A percentile compares a stretch with the other conserved stretches of the same genome.
These are phyloP conservation scores for Blomia tropicalis DNA, from an alignment of 2,888 invertebrate genomes.

Conservation along the genomic window DNA sequence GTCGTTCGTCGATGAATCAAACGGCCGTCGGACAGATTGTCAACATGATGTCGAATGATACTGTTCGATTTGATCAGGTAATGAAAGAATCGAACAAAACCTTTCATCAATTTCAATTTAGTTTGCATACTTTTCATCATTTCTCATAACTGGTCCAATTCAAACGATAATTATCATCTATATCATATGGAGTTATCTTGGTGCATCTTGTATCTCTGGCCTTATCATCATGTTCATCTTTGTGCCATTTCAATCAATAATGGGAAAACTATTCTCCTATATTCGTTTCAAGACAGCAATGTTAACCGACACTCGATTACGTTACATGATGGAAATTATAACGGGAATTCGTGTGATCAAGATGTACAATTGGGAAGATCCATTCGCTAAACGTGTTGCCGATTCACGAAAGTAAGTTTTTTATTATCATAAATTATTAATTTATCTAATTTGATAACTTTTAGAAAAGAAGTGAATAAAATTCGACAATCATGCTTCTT, in stretches of 20 bases:
- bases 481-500: conserved; percentile 46
- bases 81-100: no score
- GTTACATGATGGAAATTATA: conserved; percentile 85
- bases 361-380: conserved; percentile 88
- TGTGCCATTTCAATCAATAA: conserved; percentile 59
- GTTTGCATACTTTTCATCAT: conserved; percentile 56
- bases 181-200: conserved; percentile 59
- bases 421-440: background rate
- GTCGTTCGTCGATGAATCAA: conserved; percentile 62
- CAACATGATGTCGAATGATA: conserved; percentile 83
- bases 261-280: conserved; percentile 38
- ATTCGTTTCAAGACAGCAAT: conserved; percentile 59
- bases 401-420: conserved; percentile 47
- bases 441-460: background rate
- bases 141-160: conserved; percentile 72
- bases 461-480: conserved; percentile 49
- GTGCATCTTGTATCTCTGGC: conserved; percentile 55
- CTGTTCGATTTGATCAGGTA: conserved; percentile 61
- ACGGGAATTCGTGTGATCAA: conserved; percentile 83
- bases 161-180: conserved; percentile 61
- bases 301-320: conserved; percentile 70
- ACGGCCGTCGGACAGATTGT: conserved; percentile 80
- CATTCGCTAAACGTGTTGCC: conserved; percentile 63
- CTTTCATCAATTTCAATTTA: no score
- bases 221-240: conserved; percentile 59